Evolutionary conservation across 2,113 vertebrate genomes (phyloP).

Genomic region (Chamaea fasciata): DNA sequence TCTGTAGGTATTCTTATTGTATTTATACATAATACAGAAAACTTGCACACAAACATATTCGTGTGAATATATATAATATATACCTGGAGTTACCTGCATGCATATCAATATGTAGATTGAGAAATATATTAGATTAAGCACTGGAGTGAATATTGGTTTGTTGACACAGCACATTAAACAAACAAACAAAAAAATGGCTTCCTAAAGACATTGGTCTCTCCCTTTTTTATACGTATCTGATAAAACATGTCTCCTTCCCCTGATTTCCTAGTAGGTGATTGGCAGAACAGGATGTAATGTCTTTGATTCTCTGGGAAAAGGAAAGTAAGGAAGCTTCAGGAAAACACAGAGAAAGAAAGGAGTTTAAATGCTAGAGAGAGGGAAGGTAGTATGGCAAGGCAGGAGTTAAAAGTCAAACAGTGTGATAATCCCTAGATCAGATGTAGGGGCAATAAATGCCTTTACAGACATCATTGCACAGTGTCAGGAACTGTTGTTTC

Average conservation of each 20-base stretch:
- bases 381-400: background rate
- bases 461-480: background rate
- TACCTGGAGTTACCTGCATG: accelerated
- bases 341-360: background rate
- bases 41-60: background rate
- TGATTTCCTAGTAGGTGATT: background rate
- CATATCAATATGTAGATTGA: background rate
- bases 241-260: background rate
- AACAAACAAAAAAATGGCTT: background rate
- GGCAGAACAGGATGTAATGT: background rate
- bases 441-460: background rate
- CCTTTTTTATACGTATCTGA: background rate
- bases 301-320: background rate
- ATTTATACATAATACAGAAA: background rate
- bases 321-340: background rate
- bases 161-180: background rate
- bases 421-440: background rate
- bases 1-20: background rate
- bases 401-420: background rate
- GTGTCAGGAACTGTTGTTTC: background rate
- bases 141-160: background rate
- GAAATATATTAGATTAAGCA: background rate
- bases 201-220: background rate
- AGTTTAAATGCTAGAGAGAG: background rate
- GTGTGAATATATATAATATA: background rate